These are phyloP conservation scores for Sipha maydis DNA, from an alignment of 2,888 invertebrate genomes.

Conservation along the genomic window DNA sequence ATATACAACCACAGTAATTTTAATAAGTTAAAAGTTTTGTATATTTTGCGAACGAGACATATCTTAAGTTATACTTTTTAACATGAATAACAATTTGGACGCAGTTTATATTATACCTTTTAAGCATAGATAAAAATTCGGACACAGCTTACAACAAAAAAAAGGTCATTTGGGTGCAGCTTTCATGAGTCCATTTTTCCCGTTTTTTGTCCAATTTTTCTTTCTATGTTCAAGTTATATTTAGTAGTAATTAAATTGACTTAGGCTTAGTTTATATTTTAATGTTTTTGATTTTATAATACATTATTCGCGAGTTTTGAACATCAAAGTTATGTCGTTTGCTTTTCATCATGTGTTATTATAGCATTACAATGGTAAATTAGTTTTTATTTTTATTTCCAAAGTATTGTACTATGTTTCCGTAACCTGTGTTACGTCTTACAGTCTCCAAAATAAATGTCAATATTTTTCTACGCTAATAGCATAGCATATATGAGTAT, in stretches of 20 bases:
- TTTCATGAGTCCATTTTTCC: too few species aligned
- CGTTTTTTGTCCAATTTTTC: too few species aligned
- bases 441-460: not conserved
- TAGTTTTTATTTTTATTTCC: conserved; percentile 20
- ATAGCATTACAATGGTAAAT: not conserved
- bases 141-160: too few species aligned
- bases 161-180: too few species aligned
- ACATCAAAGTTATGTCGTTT: not conserved
- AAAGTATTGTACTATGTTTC: not conserved
- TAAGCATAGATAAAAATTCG: too few species aligned
- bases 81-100: too few species aligned
- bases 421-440: conserved; percentile 13
- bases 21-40: too few species aligned
- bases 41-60: too few species aligned
- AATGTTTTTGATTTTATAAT: not conserved
- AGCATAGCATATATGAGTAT: not conserved
- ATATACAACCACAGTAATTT: too few species aligned
- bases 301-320: not conserved
- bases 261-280: not conserved
- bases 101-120: too few species aligned
- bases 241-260: not conserved
- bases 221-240: not conserved
- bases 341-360: not conserved
- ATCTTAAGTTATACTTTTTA: too few species aligned
- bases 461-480: not conserved